Percentiles rank a stretch among this genome's conserved stretches.
Evolutionary conservation across 2,888 invertebrate species (phyloP).

Genomic region (Orthonychiurus folsomi): DNA sequence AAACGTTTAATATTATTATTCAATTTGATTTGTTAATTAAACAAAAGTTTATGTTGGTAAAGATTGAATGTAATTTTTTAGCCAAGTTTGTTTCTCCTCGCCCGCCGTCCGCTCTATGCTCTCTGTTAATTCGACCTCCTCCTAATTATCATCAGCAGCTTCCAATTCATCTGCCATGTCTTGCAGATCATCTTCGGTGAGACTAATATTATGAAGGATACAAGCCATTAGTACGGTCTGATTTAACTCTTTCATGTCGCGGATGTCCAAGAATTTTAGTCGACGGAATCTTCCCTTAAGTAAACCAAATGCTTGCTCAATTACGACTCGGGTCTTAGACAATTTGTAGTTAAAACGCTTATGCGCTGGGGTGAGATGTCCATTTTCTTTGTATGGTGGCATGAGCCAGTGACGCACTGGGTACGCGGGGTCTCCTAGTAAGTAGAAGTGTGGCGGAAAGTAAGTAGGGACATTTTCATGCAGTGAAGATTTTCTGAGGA

Average conservation of each 20-base stretch:
- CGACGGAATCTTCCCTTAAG: constrained; percentile 31
- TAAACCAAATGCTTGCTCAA: constrained; percentile 32
- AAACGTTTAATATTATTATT: too few species aligned
- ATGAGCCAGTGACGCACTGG: neutral
- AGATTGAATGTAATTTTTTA: neutral
- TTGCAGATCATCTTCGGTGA: constrained; percentile 18
- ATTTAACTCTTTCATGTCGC: constrained; percentile 19
- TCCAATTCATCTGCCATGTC: constrained; percentile 8
- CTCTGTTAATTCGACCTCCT: neutral
- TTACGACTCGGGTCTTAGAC: constrained; percentile 22
- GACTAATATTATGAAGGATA: constrained; percentile 33
- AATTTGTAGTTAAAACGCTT: constrained; percentile 23
- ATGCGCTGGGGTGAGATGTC: neutral
- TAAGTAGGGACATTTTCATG: neutral
- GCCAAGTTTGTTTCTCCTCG: neutral
- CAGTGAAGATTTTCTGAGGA: neutral
- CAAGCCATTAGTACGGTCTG: constrained; percentile 26
- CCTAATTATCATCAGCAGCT: too few species aligned
- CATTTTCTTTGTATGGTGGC: neutral
- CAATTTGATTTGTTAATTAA: too few species aligned
- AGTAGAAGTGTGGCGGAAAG: neutral
- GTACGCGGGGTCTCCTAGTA: constrained; percentile 9
- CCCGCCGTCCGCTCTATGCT: neutral
- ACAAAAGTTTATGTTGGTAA: too few species aligned
- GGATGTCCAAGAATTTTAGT: constrained; percentile 28